Conservation (phyloP, 2,113 vertebrate species). For the Cheirogaleus medius region DNA sequence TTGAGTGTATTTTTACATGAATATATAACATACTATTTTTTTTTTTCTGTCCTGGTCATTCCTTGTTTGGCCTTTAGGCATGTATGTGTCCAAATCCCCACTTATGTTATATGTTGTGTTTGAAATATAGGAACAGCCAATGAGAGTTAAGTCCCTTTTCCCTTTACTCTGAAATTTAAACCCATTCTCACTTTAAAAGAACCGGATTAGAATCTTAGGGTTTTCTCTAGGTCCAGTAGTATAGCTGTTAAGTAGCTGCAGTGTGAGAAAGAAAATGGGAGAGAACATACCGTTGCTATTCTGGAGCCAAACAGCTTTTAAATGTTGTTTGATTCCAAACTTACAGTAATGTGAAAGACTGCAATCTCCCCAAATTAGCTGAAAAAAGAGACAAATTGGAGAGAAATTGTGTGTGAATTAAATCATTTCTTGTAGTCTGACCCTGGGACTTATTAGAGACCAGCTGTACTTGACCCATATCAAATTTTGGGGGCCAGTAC, state of each 20-base stretch:
- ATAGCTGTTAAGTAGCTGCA: background rate
- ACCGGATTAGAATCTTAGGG: background rate
- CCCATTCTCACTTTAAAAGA: background rate
- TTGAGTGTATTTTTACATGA: background rate
- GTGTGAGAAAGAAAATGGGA: background rate
- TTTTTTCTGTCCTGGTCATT: background rate
- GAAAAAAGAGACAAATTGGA: background rate
- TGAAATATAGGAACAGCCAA: background rate
- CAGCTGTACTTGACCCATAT: background rate
- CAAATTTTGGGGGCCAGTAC: background rate
- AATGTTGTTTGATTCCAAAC: background rate
- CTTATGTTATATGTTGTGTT: background rate
- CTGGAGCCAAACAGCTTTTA: background rate
- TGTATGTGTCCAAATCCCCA: background rate
- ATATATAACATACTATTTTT: background rate
- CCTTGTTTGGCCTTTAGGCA: background rate
- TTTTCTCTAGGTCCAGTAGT: background rate
- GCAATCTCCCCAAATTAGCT: background rate
- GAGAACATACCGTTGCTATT: background rate
- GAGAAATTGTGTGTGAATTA: background rate
- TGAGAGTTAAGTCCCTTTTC: background rate
- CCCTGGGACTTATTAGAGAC: background rate
- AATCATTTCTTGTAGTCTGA: background rate
- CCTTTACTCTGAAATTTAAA: background rate
- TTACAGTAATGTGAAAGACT: background rate